These are phyloP conservation scores for Dufourea novaeangliae DNA, from an alignment of 1,140 invertebrate species.

Conservation along the genomic window DNA sequence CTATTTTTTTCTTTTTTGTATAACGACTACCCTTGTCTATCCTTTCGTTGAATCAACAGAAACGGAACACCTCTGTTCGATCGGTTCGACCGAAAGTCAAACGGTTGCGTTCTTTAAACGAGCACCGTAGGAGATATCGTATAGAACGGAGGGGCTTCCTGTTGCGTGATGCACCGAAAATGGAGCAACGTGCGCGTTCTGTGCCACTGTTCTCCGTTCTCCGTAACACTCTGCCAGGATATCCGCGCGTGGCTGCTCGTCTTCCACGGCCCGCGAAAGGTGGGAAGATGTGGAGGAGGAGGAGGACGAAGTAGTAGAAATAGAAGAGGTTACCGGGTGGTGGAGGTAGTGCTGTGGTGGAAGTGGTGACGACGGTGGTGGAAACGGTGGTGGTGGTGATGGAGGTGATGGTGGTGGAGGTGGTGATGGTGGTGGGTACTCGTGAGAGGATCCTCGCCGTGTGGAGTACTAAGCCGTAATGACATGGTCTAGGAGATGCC, in stretches of 20 bases:
- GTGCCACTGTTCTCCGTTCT: conserved; percentile 62
- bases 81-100: too few species aligned
- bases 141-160: conserved; percentile 20
- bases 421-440: conserved; percentile 46
- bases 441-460: conserved; percentile 76
- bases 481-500: conserved; percentile 82
- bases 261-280: conserved; percentile 67
- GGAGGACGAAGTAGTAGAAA: conserved; percentile 59
- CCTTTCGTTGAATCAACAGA: too few species aligned
- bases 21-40: too few species aligned
- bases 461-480: conserved; percentile 80
- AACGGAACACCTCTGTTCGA: too few species aligned
- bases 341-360: conserved; percentile 31
- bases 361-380: conserved; percentile 24
- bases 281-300: conserved; percentile 65
- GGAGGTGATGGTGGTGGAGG: neutral
- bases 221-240: conserved; percentile 65
- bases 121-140: too few species aligned
- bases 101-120: too few species aligned
- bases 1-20: too few species aligned
- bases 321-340: conserved; percentile 50
- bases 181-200: conserved; percentile 61
- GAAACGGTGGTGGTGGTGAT: neutral
- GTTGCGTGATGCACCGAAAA: conserved; percentile 54
- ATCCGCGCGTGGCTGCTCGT: conserved; percentile 66